Evolutionary conservation across 2,888 invertebrate genomes (phyloP).

Genomic region (Invenusta paracnida): DNA sequence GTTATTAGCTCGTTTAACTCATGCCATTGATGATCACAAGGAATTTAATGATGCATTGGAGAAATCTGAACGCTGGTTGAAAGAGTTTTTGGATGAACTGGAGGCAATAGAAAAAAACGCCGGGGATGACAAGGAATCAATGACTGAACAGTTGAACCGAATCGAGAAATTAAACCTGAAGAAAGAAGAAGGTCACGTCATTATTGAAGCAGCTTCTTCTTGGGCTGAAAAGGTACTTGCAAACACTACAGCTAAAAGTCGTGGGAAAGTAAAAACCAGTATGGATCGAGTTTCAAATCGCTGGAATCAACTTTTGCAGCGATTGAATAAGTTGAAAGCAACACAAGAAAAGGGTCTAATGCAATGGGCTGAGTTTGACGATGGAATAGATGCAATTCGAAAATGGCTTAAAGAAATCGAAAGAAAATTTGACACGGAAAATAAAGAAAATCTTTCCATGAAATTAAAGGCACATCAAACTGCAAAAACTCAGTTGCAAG

Average conservation of each 20-base stretch:
- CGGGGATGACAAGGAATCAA: neutral
- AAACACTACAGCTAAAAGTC: neutral
- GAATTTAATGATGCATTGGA: neutral
- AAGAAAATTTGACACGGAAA: neutral
- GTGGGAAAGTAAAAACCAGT: neutral
- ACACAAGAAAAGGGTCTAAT: neutral
- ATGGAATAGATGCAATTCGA: neutral
- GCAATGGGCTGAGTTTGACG: conserved; percentile 1
- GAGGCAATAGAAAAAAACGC: neutral
- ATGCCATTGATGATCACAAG: neutral
- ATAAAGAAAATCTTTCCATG: neutral
- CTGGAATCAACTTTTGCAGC: neutral
- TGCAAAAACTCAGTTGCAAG: neutral
- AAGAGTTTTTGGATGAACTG: neutral
- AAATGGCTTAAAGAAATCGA: conserved; percentile 7
- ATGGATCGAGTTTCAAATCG: neutral
- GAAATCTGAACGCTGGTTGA: neutral
- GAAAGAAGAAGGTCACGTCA: neutral
- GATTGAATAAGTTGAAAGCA: neutral
- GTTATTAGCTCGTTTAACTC: neutral
- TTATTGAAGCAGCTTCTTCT: neutral
- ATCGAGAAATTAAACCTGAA: neutral
- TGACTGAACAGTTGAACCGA: neutral
- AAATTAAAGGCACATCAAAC: neutral
- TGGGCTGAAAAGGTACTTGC: neutral